A percentile compares a stretch with the other conserved stretches of the same genome.
Evolutionary conservation across 2,113 vertebrate genomes (phyloP).

Genomic region (Monopterus albus): DNA sequence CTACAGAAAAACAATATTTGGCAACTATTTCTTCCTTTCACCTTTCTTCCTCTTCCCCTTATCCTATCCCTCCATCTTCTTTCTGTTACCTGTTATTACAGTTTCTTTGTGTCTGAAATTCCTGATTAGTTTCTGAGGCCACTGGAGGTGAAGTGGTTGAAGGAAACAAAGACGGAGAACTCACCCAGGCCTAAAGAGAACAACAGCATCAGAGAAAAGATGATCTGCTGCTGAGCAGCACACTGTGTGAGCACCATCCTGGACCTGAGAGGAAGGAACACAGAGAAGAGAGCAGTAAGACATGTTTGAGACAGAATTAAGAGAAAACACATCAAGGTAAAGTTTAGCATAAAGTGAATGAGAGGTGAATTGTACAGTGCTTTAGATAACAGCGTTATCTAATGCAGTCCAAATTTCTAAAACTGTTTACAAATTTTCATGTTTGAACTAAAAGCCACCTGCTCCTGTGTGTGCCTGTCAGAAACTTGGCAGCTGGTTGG

Average conservation of each 20-base stretch:
- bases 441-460: conserved; percentile 10
- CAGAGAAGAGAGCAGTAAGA: neutral
- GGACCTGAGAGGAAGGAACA: conserved; percentile 46
- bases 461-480: conserved; percentile 5
- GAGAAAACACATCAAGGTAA: neutral
- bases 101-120: neutral
- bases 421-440: conserved; percentile 20
- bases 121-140: conserved; percentile 8
- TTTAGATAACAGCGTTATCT: neutral
- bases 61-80: neutral
- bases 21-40: neutral
- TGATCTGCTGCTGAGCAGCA: conserved; percentile 51
- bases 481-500: conserved; percentile 29
- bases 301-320: neutral
- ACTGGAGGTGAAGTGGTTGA: neutral
- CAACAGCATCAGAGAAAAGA: conserved; percentile 57
- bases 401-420: neutral
- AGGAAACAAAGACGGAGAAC: conserved; percentile 37
- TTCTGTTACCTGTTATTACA: neutral
- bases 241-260: conserved; percentile 61
- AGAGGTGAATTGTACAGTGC: neutral
- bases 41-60: neutral
- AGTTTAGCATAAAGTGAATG: neutral
- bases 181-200: conserved; percentile 66
- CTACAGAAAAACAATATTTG: conserved; percentile 1